These are phyloP conservation scores for Drepana falcataria DNA, from an alignment of 2,888 invertebrate genomes.

Conservation along the genomic window DNA sequence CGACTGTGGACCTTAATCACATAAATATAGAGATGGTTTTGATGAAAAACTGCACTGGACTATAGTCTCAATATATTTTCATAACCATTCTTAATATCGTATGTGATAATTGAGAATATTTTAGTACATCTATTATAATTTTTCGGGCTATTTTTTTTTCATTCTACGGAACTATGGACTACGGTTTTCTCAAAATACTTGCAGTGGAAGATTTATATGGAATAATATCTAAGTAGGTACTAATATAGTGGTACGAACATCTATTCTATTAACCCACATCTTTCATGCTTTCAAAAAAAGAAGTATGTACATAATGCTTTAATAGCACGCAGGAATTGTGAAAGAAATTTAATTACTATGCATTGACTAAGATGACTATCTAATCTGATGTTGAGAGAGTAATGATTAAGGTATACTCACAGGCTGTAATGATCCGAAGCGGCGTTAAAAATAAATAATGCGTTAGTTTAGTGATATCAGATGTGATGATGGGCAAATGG, in stretches of 20 bases:
- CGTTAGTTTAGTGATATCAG: slow-evolving; percentile 72
- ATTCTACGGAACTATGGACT: no score
- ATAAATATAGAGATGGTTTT: no score
- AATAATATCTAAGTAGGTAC: no score
- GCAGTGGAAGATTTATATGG: no score
- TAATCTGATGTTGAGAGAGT: neutral
- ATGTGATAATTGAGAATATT: no score
- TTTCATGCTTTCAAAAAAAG: neutral
- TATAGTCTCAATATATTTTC: no score
- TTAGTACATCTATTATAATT: no score
- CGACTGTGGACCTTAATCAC: neutral
- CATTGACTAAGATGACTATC: neutral
- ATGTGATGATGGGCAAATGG: slow-evolving; percentile 43
- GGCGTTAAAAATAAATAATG: slow-evolving; percentile 71
- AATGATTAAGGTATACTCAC: slow-evolving; percentile 53
- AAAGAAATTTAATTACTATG: neutral
- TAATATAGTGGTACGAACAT: no score
- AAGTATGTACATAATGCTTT: neutral
- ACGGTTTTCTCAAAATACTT: no score
- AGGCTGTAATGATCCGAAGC: slow-evolving; percentile 73
- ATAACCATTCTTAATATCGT: no score
- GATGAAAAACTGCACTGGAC: no score
- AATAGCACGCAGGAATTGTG: neutral
- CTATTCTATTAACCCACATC: neutral
- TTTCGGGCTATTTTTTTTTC: no score